A percentile compares a stretch with the other conserved stretches of the same genome.
Evolutionary conservation across 1,140 invertebrate species (phyloP).

Genomic region (Drosophila sp.): DNA sequence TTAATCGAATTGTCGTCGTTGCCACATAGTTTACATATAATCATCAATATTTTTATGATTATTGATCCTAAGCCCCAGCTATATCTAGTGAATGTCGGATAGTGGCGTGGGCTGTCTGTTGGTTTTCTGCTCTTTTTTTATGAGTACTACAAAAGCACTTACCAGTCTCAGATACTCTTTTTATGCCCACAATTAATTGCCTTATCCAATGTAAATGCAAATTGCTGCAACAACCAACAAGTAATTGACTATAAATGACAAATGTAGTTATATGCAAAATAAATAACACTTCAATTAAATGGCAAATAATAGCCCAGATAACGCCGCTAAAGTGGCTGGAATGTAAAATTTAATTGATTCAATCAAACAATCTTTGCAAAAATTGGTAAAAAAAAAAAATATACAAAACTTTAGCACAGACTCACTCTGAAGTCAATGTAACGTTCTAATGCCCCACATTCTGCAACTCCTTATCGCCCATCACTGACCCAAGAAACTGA

Average conservation of each 20-base stretch:
- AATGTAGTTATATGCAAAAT: constrained; percentile 9
- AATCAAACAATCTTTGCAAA: background rate
- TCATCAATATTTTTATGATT: constrained; percentile 40
- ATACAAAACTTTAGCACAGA: too few relatives aligned
- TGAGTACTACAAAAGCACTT: constrained; percentile 28
- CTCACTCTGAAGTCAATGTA: too few relatives aligned
- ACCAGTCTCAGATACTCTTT: constrained; percentile 17
- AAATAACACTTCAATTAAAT: constrained; percentile 21
- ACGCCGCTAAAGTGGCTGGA: constrained; percentile 1
- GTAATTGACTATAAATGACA: constrained; percentile 4
- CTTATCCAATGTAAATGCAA: constrained; percentile 9
- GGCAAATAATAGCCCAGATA: constrained; percentile 17
- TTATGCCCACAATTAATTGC: constrained; percentile 19
- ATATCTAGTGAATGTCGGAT: background rate
- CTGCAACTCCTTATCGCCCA: too few relatives aligned
- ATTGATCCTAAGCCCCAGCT: constrained; percentile 27
- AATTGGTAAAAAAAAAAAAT: background rate
- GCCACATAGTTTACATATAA: constrained; percentile 61
- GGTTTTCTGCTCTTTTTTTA: constrained; percentile 24
- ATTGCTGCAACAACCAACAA: background rate
- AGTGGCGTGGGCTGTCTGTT: constrained; percentile 40
- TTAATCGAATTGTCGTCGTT: constrained; percentile 58
- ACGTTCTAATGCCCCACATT: background rate
- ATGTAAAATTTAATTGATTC: constrained; percentile 14
- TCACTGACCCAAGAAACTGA: too few relatives aligned